phyloP scores from a whole-genome alignment of 2,113 vertebrate species.

The Bucco capensis region DNA sequence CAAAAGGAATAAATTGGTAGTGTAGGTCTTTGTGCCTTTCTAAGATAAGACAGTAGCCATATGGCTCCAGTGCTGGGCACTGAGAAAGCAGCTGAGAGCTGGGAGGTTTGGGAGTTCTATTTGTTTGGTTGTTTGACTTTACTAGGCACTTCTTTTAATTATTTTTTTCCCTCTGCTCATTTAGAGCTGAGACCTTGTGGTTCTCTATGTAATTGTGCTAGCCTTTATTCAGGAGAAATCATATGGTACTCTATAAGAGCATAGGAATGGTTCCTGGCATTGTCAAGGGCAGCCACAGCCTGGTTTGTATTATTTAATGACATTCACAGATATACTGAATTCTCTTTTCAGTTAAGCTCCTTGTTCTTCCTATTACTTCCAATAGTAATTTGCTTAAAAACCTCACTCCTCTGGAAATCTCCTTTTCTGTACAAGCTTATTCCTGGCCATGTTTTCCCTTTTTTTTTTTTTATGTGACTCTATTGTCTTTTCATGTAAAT shows the following conservation, averaged over 20 bases:
- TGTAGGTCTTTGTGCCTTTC: not conserved
- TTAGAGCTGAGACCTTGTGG: not conserved
- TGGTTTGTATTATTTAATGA: not conserved
- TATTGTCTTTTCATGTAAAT: not conserved
- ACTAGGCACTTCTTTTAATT: not conserved
- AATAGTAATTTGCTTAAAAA: not conserved
- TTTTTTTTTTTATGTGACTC: not conserved
- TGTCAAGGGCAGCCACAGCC: not conserved
- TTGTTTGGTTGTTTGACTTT: not conserved
- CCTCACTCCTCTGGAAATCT: not conserved
- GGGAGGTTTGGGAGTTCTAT: not conserved
- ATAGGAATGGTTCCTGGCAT: not conserved
- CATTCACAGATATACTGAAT: not conserved
- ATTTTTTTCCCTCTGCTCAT: not conserved
- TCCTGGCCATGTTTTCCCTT: not conserved
- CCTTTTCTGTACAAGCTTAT: not conserved
- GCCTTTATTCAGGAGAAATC: not conserved
- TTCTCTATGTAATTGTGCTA: not conserved
- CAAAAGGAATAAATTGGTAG: not conserved
- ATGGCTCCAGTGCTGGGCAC: not conserved
- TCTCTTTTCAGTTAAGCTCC: not conserved
- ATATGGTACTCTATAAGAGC: not conserved
- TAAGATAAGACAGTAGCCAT: not conserved
- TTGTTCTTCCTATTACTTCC: not conserved
- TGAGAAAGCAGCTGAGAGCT: not conserved